These are phyloP conservation scores for Redunca redunca DNA, from an alignment of 2,113 vertebrate species.

Conservation along the genomic window DNA sequence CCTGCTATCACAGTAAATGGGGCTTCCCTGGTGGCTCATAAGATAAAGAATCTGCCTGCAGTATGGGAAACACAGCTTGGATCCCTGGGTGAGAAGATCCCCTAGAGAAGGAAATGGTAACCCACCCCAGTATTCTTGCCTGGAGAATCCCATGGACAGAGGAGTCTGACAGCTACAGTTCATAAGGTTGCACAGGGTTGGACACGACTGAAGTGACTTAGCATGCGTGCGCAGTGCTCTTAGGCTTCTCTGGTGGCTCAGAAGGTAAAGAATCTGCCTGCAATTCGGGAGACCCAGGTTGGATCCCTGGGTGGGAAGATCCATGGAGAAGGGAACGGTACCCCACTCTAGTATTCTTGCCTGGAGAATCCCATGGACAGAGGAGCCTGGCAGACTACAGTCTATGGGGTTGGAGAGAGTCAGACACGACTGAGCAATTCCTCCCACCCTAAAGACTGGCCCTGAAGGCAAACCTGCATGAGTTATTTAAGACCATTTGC, in stretches of 20 bases:
- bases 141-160: neutral
- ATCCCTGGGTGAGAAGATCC: neutral
- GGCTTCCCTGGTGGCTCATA: neutral
- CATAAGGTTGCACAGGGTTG: neutral
- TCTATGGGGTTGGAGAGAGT: neutral
- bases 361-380: neutral
- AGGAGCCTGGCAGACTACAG: neutral
- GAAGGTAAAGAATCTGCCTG: neutral
- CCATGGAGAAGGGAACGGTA: neutral
- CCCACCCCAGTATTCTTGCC: neutral
- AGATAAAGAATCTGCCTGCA: neutral
- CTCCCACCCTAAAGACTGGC: neutral
- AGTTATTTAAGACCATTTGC: neutral
- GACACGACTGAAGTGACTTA: neutral
- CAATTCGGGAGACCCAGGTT: neutral
- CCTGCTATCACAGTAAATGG: neutral
- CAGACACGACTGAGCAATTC: neutral
- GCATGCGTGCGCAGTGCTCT: neutral
- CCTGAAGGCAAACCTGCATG: neutral
- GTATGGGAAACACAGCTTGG: neutral
- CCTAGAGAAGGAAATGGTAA: neutral
- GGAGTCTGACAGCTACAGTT: neutral
- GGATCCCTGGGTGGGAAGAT: neutral
- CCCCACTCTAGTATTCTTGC: neutral
- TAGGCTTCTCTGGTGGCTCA: neutral